These are phyloP conservation scores for Garra rufa DNA, from an alignment of 2,113 vertebrate species.

Conservation along the genomic window DNA sequence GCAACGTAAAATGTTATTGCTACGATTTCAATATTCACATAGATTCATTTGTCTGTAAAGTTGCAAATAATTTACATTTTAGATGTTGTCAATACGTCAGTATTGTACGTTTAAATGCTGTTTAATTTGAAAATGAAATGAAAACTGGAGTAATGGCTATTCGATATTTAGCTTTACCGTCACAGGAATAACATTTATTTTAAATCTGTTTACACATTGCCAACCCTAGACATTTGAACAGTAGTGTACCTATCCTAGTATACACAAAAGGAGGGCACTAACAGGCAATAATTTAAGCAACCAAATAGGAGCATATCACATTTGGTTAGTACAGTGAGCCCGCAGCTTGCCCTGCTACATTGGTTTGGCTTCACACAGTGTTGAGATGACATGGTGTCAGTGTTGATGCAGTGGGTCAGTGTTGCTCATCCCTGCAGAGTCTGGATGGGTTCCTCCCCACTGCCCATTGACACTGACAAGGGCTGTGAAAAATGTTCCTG, in stretches of 20 bases:
- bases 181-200: too few species aligned
- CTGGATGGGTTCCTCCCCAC: constrained; percentile 14
- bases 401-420: neutral
- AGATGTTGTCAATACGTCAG: too few species aligned
- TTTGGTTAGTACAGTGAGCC: neutral
- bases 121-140: too few species aligned
- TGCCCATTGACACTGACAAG: constrained; percentile 34
- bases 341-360: neutral
- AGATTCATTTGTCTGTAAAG: too few species aligned
- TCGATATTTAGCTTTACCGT: too few species aligned
- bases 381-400: neutral
- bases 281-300: too few species aligned
- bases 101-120: too few species aligned
- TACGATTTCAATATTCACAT: too few species aligned
- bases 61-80: too few species aligned
- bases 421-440: constrained; percentile 14
- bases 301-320: too few species aligned
- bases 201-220: neutral
- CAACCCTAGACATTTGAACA: neutral
- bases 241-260: neutral
- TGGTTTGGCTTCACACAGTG: constrained; percentile 11
- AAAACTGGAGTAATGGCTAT: too few species aligned
- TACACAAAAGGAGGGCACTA: neutral
- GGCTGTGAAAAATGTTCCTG: constrained; percentile 47
- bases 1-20: too few species aligned